Base-by-base conservation (phyloP, 2,113 vertebrate genomes). In the Phrynosoma platyrhinos region DNA sequence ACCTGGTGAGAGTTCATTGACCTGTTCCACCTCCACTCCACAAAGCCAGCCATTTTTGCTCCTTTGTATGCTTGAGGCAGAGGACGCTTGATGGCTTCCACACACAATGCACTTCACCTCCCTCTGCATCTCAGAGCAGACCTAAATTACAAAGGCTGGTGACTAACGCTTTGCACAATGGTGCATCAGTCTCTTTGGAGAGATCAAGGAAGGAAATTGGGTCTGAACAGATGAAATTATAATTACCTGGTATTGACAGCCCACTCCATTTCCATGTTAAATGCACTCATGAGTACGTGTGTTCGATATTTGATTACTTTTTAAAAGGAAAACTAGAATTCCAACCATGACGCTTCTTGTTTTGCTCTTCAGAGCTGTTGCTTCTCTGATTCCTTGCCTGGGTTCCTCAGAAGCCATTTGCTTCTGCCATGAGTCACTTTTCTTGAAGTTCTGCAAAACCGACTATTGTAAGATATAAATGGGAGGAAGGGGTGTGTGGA, bases 121-220 rank as follows among this genome's bases (percentile, higher is more conserved):
- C 89, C 90, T 90, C 83, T 40, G 84, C 90, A 74, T 92, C 85
- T 89, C 55, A 40, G 91, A 87, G 82, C 69, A 83, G 88, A 78
- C 77, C 84, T 86, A 89, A 90, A 90, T 87, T 75, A 89, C 91
- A 81, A 85, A 74, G 71, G 6, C 4, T 77, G 1, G 4, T 90
- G 90, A 91, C 87, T 90, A 89, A 91, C 52, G 4, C 75, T 55
- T 79, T 84, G 25, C 1, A 9, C 12, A 25, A 75, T 52, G 68
- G 36, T 75, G 88, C 18, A 71, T 62, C 14, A 68, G 80, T 82
- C 64, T 82, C 82, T 86, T 30, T 55, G 55, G 62, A 85, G 91
- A 79, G 85, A 1, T 2, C 88, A 90, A 93, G 79, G 78, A 69
- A 71, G 68, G 42, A 69, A 75, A 77, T 87, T 79, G 83, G 47